Conservation (phyloP, 2,888 invertebrate genomes). For the Drosophila diplacantha region DNA sequence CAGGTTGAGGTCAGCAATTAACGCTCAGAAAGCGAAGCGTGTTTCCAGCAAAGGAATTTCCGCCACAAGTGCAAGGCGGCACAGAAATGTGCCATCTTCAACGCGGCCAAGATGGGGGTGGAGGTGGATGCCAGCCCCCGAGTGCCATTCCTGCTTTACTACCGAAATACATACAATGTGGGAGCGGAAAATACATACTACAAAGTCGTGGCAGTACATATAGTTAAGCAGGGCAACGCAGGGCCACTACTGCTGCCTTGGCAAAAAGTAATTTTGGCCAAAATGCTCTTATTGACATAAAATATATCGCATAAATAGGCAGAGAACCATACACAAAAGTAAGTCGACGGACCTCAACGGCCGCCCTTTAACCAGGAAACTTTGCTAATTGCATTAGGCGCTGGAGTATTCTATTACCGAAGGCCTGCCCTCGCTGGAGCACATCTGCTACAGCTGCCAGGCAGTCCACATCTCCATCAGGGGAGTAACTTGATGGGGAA, state of each 20-base stretch:
- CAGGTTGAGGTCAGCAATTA: constrained; percentile 65
- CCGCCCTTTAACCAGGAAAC: constrained; percentile 32
- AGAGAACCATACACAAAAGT: constrained; percentile 14
- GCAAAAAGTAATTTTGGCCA: constrained; percentile 52
- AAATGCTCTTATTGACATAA: constrained; percentile 64
- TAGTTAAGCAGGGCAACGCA: constrained; percentile 1
- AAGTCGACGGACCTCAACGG: constrained; percentile 11
- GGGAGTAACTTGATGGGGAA: background rate
- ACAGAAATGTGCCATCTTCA: constrained; percentile 36
- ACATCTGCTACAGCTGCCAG: constrained; percentile 24
- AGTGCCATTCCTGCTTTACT: constrained; percentile 26
- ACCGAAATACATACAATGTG: constrained; percentile 26
- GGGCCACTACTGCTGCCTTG: constrained; percentile 3
- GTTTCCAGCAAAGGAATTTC: constrained; percentile 34
- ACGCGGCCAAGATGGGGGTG: background rate
- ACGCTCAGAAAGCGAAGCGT: constrained; percentile 37
- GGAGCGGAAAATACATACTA: constrained; percentile 1
- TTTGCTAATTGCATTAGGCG: constrained; percentile 43
- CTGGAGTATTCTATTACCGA: constrained; percentile 33
- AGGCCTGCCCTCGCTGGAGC: constrained; percentile 10
- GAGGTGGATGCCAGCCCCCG: background rate
- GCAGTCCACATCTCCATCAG: background rate
- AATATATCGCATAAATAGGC: constrained; percentile 51
- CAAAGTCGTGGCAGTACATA: background rate
- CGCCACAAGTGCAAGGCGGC: constrained; percentile 36